Evolutionary conservation across 2,113 vertebrate species (phyloP).

Genomic region (Chunga burmeisteri): DNA sequence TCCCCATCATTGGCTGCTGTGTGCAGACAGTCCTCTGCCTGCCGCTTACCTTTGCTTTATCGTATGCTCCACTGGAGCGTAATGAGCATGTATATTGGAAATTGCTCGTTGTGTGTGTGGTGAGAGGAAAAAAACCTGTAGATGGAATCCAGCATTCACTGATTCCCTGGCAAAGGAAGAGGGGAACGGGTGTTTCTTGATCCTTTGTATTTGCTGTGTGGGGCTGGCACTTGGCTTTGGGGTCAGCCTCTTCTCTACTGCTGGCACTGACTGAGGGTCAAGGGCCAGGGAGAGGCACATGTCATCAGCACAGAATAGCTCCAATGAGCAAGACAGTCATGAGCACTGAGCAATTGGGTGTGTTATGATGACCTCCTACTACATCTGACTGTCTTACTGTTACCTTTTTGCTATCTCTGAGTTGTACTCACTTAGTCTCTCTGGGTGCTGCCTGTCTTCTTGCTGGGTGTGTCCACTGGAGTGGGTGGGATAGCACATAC

Average conservation of each 20-base stretch:
- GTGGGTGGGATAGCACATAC: background rate
- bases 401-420: background rate
- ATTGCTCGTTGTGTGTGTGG: background rate
- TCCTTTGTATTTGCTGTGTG: background rate
- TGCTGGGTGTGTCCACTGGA: background rate
- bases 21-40: slow-evolving; percentile 29
- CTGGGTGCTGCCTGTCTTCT: background rate
- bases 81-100: slow-evolving; percentile 56
- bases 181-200: background rate
- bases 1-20: background rate
- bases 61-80: slow-evolving; percentile 28
- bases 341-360: background rate
- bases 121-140: background rate
- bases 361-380: background rate
- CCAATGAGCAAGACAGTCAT: background rate
- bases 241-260: background rate
- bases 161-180: background rate
- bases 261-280: background rate
- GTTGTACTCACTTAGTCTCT: background rate
- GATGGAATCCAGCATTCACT: background rate
- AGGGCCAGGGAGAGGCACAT: background rate
- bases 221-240: background rate
- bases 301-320: background rate
- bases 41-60: slow-evolving; percentile 10
- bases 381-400: background rate